phyloP scores from a whole-genome alignment of 2,888 invertebrate genomes.

The Lamproptera curius region DNA sequence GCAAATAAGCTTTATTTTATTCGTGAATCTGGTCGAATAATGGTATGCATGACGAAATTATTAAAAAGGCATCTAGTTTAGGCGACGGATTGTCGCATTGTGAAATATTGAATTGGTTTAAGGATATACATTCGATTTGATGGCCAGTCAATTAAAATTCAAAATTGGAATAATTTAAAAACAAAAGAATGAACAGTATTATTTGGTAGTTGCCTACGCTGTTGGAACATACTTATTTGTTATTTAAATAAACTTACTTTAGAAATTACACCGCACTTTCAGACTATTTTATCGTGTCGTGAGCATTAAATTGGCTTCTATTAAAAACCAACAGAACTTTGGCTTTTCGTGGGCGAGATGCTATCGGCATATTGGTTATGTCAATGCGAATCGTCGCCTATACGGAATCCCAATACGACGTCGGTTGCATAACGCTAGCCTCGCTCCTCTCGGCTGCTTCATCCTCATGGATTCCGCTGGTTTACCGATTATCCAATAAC shows the following conservation, averaged over 20 bases:
- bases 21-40: constrained; percentile 5
- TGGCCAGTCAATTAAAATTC: too few relatives aligned
- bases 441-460: constrained; percentile 27
- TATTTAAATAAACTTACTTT: too few relatives aligned
- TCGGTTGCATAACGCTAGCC: constrained; percentile 39
- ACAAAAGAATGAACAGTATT: too few relatives aligned
- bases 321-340: constrained; percentile 39
- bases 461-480: constrained; percentile 36
- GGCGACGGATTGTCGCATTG: neutral
- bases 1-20: constrained; percentile 7
- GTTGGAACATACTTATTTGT: too few relatives aligned
- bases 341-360: constrained; percentile 53
- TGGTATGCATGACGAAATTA: constrained; percentile 5
- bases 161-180: too few relatives aligned
- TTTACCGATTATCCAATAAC: constrained; percentile 35
- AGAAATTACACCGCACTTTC: too few relatives aligned
- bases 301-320: constrained; percentile 17
- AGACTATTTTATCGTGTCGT: constrained; percentile 22
- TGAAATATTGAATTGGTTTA: neutral
- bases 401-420: constrained; percentile 45
- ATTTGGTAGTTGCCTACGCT: too few relatives aligned
- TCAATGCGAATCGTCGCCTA: constrained; percentile 33
- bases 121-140: too few relatives aligned
- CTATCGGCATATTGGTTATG: constrained; percentile 42
- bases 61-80: constrained; percentile 6